Base-by-base conservation (phyloP, 2,113 vertebrate species). In the Gallinago media region DNA sequence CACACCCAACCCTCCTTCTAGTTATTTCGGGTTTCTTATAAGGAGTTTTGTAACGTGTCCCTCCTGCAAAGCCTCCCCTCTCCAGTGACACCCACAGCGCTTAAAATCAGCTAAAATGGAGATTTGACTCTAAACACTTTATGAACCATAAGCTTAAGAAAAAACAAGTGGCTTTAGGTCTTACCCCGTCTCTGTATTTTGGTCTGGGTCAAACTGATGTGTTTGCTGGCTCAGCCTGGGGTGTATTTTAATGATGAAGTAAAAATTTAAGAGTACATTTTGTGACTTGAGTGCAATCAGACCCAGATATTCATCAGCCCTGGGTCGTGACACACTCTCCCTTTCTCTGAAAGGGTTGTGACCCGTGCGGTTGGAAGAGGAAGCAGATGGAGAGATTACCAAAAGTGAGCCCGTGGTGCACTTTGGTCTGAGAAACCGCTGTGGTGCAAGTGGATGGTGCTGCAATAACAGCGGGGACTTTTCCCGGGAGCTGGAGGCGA, bases 21-120 rank as follows among this genome's bases (percentile, higher is more conserved):
- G 85, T 85, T 95, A 92, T 85, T 96, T 88, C 85, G 95, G 92
- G 58, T 90, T 74, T 32, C 85, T 42, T 54, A 15, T 34, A 2
- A 58, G 40, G 78, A n/a, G 75, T 83, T 94, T 85, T 82, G 74
- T 85, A 61, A 85, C 2, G 0, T 18, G n/a, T 32, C 54, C 72
- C 62, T 86, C 55, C 87, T 65, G 79, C 88, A 88, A 27, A 81
- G 21, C 65, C 58, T 71, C 21, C 19, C 27, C 52, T 46, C 58
- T 42, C 20, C 58, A 23, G 81, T 32, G 50, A n/a, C 78, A 50
- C 44, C 65, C 65, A 74, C 76, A 3, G 62, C 27, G 62, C 58
- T 76, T 38, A 52, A 47, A 58, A 0, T 3, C 21, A 52, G 52
- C 62, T 85, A 23, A 87, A 85, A 73, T 19, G n/a, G 54, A 55